phyloP scores from a whole-genome alignment of 2,888 invertebrate species.

The Ophion ventricosus region DNA sequence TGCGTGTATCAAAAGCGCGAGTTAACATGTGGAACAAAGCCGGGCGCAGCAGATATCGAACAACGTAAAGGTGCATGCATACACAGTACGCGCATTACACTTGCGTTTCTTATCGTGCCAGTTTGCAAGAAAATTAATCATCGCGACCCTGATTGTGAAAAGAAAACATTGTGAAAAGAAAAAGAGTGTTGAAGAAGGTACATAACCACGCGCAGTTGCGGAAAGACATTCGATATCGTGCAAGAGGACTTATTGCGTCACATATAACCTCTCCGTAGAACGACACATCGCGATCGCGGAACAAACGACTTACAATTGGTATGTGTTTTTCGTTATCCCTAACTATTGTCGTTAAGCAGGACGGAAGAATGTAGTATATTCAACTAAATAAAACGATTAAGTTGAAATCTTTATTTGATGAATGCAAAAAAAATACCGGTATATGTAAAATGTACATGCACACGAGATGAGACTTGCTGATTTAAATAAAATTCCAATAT shows the following conservation, averaged over 20 bases:
- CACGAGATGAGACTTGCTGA: conserved; percentile 11
- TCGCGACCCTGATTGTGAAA: background rate
- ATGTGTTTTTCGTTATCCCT: conserved; percentile 6
- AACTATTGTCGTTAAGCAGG: conserved; percentile 1
- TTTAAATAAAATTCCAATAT: conserved; percentile 2
- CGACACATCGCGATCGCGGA: conserved; percentile 8
- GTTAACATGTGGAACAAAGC: background rate
- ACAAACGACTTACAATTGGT: conserved; percentile 9
- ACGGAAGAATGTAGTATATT: background rate
- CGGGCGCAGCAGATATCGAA: conserved; percentile 18
- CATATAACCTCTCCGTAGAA: conserved; percentile 3
- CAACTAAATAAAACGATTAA: background rate
- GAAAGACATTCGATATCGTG: conserved; percentile 12
- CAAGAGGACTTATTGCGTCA: background rate
- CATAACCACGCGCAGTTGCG: conserved; percentile 8
- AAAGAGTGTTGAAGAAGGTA: background rate
- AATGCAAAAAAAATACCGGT: conserved; percentile 5
- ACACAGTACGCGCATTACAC: background rate
- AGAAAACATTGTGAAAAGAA: conserved; percentile 7
- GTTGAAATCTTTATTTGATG: conserved; percentile 14
- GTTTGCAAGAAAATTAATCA: conserved; percentile 5
- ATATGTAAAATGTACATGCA: conserved; percentile 12
- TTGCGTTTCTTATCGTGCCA: background rate
- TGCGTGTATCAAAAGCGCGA: conserved; percentile 9
- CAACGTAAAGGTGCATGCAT: background rate